Evolutionary conservation across 2,113 vertebrate species (phyloP), one percentile per base, ranked within the genome.

Genomic region (Calyptommatus sinebrachiatus): DNA sequence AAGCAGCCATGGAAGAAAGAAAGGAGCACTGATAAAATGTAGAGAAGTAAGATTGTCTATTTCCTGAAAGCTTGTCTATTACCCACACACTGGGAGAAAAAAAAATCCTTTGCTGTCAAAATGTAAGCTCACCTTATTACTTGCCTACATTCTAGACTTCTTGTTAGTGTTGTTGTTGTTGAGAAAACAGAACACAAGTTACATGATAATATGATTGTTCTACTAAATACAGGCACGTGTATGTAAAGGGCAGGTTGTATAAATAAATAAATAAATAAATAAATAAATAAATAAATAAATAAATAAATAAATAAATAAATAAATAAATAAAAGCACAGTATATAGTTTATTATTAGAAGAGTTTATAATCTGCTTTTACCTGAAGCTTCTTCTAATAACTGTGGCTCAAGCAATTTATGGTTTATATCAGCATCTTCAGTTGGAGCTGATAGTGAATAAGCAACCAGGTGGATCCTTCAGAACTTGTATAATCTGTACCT

Each of bases 71-170:
- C 48, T 0, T 70, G 62, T 0, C 1, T 62, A 48, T 86, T 92
- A 21, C 74, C 29, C 62, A 73, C 1, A 85, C 78, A 72, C 90
- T 77, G 72, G 85, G 73, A 81, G 12, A 76, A 86, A 41, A 41
- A 41, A 41, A 41, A 41, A 41, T 2, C 5, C 70, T 81, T 84
- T 86, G 22, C 76, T 2, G 79, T 88, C 62, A 88, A 79, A 67
- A 79, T 26, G 71, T 26, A 82, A 81, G 65, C 12, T 84, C 81
- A 87, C 88, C 90, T 35, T 84, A 1, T 53, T 65, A 61, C 35
- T 87, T 45, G 82, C 85, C 83, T 57, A 73, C 68, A 22, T 63
- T 83, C 35, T 5, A 41, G 35, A 41, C 2, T 41, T 41, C 3
- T 41, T 41, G 5, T n/a, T n/a, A n/a, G n/a, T n/a, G n/a, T 41